Base-by-base conservation (phyloP, 2,888 invertebrate genomes). In the Nasonia oneida region DNA sequence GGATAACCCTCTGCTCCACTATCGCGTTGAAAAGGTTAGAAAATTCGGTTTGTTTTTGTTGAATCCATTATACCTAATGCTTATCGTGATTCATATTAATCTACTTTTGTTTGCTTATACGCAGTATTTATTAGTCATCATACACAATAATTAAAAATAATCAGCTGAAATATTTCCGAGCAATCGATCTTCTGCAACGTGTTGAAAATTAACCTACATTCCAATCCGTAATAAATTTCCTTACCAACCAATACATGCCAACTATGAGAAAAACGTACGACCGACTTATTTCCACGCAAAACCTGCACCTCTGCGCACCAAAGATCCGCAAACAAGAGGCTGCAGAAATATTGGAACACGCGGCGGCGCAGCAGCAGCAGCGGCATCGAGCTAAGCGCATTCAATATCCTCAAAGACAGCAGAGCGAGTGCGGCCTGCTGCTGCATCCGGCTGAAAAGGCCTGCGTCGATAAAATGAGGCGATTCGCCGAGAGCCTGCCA, bases 401-500 rank as follows among this genome's bases (percentile, higher is more conserved):
- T 53, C 39, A 57, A n/a, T 29, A 61, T 70, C 75, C 53, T 47
- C 71, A n/a, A 75, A 57, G 37, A 67, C n/a, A 33, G 73, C 29
- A 29, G 23, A 37, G 33, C 12, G 73, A 81, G 47, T 84, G 84
- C 47, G n/a, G 50, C 37, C n/a, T 8, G 33, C 71, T n/a, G 2
- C 67, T 86, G 23, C 83, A 39, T 0, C 76, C 88, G 5, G 87
- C 90, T 0, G 87, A 88, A 74, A 74, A 78, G 15, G 86, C 87
- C 15, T 90, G 90, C 76, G 88, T 89, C 39, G 84, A 87, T 15
- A 89, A 89, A 88, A 91, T 92, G 90, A 90, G 87, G 85, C 86
- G 90, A 50, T 90, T 86, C 67, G 91, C 91, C 1, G 86, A 90
- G 61, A 85, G 80, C 42, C 81, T 90, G 33, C 90, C 91, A 33